Evolutionary conservation across 2,797 vertebrate species (phyloP).

Genomic region (Pelodytes ibericus): DNA sequence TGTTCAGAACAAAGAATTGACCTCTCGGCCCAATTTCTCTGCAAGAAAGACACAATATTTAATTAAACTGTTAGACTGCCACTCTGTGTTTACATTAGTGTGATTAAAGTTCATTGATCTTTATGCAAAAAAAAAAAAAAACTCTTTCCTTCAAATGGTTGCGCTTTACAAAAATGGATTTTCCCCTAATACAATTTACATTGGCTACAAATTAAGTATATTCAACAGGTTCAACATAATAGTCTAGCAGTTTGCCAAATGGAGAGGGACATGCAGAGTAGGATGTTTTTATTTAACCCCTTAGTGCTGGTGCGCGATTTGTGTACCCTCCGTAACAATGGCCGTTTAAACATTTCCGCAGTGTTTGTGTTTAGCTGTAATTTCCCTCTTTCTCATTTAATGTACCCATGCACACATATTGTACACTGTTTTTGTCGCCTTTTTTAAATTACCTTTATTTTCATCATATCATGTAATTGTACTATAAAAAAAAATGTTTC

Average conservation of each 20-base stretch:
- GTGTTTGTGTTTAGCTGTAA: too few species aligned
- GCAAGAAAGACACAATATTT: constrained; percentile 18
- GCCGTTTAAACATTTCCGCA: too few species aligned
- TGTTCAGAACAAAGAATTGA: not conserved
- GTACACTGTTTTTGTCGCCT: too few species aligned
- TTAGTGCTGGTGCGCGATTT: too few species aligned
- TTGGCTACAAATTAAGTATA: not conserved
- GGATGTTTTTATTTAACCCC: not conserved
- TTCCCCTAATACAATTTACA: constrained; percentile 5
- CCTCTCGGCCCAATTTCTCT: not conserved
- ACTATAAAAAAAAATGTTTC: too few species aligned
- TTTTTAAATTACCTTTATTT: too few species aligned
- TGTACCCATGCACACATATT: too few species aligned
- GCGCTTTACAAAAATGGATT: constrained; percentile 16
- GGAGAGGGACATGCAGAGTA: not conserved
- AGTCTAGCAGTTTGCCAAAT: not conserved
- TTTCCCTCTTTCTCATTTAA: too few species aligned
- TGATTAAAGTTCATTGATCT: constrained; percentile 43
- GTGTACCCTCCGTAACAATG: too few species aligned
- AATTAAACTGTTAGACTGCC: constrained; percentile 5
- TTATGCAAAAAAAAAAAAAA: not conserved
- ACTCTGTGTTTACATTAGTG: constrained; percentile 23
- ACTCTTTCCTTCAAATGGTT: too few species aligned
- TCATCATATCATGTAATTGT: too few species aligned
- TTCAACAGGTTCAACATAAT: not conserved